Evolutionary conservation across 1,140 invertebrate species (phyloP), one percentile per base, ranked within the genome.

Genomic region (Apis cerana): DNA sequence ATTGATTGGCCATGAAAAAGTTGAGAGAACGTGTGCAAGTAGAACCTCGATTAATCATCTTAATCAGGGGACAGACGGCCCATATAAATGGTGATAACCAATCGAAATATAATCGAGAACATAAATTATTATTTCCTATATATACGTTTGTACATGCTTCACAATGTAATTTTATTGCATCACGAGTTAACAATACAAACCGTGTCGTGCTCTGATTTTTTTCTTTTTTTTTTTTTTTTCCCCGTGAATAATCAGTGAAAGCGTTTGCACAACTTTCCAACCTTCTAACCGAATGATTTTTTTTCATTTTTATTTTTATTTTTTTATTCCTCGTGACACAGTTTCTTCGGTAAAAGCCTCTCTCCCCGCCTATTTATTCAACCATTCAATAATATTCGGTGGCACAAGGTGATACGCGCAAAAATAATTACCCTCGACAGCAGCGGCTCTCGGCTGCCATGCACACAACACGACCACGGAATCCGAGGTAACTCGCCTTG

Each of bases 401-500:
- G 50, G 68, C 48, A 48, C 78, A 74, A 80, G 69, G 69, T 56
- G 54, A 75, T 21, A 21, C 43, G 50, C 56, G 56, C 50, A 58
- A 56, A 59, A 78, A 70, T 43, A 82, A 71, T 82, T 82, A 23
- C n/a, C 43, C 58, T 33, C 68, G 23, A 4, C 62, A 64, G 23
- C 62, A 64, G 19, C 33, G 7, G 33, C 33, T 7, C 33, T 43
- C 5, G 33, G 27, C 3, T 75, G 54, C 64, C 80, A 50, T 68
- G 80, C 33, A 43, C 64, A 54, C 64, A 58, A 68, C 64, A 58
- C n/a, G n/a, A n/a, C n/a, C n/a, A 33, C 33, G 33, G 61, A 69
- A 54, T 82, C 50, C 50, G 56, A 76, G 33, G 54, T 65, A 58
- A 82, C 80, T 82, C 64, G 50, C 67, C 81, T 83, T 80, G 68